A percentile compares a stretch with the other conserved stretches of the same genome.
Conservation (phyloP, 2,888 invertebrate genomes). For the Heliconius cydno region DNA sequence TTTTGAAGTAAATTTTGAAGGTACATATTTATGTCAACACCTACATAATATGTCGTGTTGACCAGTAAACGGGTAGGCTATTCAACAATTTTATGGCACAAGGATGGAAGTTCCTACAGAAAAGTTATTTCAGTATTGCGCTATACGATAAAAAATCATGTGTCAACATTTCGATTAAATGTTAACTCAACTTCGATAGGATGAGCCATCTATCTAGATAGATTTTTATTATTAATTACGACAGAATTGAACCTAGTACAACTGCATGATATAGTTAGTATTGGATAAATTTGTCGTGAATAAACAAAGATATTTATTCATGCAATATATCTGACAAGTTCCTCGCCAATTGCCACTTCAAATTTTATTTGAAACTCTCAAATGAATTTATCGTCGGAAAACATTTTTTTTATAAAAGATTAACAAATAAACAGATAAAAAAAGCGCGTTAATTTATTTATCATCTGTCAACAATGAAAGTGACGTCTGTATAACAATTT, state of each 20-base stretch:
- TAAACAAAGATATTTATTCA: conserved; percentile 2
- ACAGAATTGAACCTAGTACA: neutral
- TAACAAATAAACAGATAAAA: conserved; percentile 29
- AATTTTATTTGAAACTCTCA: conserved; percentile 19
- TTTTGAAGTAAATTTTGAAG: too few species aligned
- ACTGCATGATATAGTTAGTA: too few species aligned
- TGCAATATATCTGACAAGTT: conserved; percentile 19
- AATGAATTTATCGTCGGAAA: conserved; percentile 27
- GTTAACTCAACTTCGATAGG: too few species aligned
- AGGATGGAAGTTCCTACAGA: too few species aligned
- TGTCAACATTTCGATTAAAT: too few species aligned
- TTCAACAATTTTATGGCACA: too few species aligned
- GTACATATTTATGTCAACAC: too few species aligned
- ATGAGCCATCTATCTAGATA: too few species aligned
- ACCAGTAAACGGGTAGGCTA: too few species aligned
- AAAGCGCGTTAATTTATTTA: conserved; percentile 65
- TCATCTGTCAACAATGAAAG: conserved; percentile 61
- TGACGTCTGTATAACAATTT: neutral
- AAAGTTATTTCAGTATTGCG: too few species aligned
- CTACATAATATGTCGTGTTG: too few species aligned
- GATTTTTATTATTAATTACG: neutral
- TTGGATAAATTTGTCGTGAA: neutral
- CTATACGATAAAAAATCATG: too few species aligned
- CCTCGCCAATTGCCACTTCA: conserved; percentile 22
- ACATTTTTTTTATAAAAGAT: conserved; percentile 17